Evolutionary conservation across 2,113 vertebrate genomes (phyloP), one percentile per base, ranked within the genome.

Genomic region (Pterophyllum scalare): DNA sequence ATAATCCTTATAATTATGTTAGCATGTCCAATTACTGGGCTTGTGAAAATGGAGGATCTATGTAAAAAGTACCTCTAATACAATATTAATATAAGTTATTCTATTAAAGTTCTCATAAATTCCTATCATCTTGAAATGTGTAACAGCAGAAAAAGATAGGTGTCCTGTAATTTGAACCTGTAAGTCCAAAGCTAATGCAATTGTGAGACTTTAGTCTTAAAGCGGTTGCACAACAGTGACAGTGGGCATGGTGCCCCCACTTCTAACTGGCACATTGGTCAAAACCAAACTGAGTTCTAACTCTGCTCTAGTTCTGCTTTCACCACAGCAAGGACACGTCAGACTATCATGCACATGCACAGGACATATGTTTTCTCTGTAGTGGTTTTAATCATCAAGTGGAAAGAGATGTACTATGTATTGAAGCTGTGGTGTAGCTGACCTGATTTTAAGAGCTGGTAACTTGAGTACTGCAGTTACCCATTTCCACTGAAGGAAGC

Each of bases 371-470:
- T 1, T 58, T 72, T 26, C 58, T 74, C 2, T 0, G 3, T 6
- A 22, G 2, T 14, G 40, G 2, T 12, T 31, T 65, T 2, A n/a
- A 14, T 13, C 5, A 12, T 38, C 20, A 56, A 24, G 26, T 1
- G 2, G 11, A 43, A 75, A 24, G 52, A 78, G 26, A 28, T 33
- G 22, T 52, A 38, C 0, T 2, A 6, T 13, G 6, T 19, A 4
- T 20, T 38, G 6, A 72, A 54, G 31, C 26, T 54, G 46, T 1
- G 0, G 17, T 57, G 31, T 17, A 17, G 43, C 22, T 84, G 85
- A 84, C 83, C 87, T 90, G 12, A 75, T 87, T 90, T 82, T 26
- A 74, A 4, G 22, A 28, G 3, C 19, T 8, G 13, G 24, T 2
- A 57, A 24, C 0, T 7, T 22, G 7, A 75, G 59, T 22, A 11